phyloP scores from a whole-genome alignment of 2,888 invertebrate species.

The Elegia similella region DNA sequence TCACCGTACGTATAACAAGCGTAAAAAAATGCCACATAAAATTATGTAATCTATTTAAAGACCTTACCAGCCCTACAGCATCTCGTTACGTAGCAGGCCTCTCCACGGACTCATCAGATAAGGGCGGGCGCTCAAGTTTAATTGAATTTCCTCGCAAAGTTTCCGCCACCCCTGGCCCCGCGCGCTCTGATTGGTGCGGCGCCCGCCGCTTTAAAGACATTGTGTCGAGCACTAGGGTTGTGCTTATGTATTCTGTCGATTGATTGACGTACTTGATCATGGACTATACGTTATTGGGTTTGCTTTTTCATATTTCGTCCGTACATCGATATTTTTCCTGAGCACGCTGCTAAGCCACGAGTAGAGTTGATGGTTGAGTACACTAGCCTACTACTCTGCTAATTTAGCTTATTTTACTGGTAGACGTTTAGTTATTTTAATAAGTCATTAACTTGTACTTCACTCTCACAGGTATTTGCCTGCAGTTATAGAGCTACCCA shows the following conservation, averaged over 20 bases:
- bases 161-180: slow-evolving; percentile 66
- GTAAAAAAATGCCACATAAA: neutral
- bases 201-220: slow-evolving; percentile 63
- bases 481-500: too few relatives aligned
- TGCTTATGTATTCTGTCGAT: slow-evolving; percentile 32
- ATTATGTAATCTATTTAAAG: neutral
- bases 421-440: too few relatives aligned
- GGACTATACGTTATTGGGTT: too few relatives aligned
- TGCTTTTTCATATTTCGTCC: too few relatives aligned
- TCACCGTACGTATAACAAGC: too few relatives aligned
- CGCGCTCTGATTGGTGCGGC: slow-evolving; percentile 68
- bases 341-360: too few relatives aligned
- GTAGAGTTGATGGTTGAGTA: too few relatives aligned
- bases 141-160: slow-evolving; percentile 77
- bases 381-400: too few relatives aligned
- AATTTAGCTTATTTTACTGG: too few relatives aligned
- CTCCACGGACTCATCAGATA: slow-evolving; percentile 77
- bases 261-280: slow-evolving; percentile 25
- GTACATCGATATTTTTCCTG: too few relatives aligned
- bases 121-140: slow-evolving; percentile 78
- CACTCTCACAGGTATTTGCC: too few relatives aligned
- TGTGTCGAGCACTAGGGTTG: slow-evolving; percentile 52
- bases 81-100: slow-evolving; percentile 66
- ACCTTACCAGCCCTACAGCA: slow-evolving; percentile 50
- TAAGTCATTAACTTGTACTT: too few relatives aligned